phyloP scores from a whole-genome alignment of 2,113 vertebrate species.

The Benitochromis conjunctus region DNA sequence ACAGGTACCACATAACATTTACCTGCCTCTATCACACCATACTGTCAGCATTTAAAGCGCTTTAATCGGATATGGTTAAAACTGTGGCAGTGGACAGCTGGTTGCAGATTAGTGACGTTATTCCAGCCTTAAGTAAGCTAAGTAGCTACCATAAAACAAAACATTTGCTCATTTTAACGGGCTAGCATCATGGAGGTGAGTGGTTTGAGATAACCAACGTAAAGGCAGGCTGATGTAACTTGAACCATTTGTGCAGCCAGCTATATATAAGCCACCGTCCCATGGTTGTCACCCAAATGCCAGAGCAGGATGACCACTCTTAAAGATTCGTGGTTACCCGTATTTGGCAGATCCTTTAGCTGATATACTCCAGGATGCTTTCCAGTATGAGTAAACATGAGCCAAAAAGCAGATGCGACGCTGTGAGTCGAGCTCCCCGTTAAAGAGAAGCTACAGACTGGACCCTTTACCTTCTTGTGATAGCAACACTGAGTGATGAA shows the following conservation, averaged over 20 bases:
- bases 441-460: background rate
- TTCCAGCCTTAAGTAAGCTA: background rate
- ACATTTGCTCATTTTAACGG: background rate
- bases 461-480: constrained; percentile 67
- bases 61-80: constrained; percentile 8
- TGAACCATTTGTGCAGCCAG: background rate
- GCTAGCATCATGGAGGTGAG: background rate
- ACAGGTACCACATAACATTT: background rate
- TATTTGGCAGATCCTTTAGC: no score
- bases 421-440: background rate
- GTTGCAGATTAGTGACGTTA: background rate
- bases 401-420: background rate
- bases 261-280: background rate
- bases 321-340: background rate
- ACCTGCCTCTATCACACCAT: background rate
- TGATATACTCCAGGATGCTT: background rate
- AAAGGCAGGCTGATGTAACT: background rate
- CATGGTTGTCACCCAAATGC: background rate
- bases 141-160: background rate
- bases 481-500: constrained; percentile 56
- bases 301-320: background rate
- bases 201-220: background rate
- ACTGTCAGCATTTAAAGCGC: background rate
- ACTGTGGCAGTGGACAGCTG: background rate
- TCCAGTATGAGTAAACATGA: background rate